Base-by-base conservation (phyloP, 2,113 vertebrate genomes). In the Entelurus aequoreus region DNA sequence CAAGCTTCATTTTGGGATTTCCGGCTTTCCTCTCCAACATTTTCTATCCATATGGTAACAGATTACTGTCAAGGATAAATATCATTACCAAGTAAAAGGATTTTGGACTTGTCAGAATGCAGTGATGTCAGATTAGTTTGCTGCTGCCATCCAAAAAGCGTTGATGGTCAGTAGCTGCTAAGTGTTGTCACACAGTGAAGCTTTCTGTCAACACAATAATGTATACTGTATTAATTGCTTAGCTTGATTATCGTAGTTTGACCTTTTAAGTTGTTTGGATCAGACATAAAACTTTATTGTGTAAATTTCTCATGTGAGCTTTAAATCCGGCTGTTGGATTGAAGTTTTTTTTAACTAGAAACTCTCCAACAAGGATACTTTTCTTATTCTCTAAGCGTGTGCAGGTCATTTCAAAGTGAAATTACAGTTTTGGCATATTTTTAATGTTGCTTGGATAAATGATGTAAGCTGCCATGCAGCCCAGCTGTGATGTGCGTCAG, bases 401-500 rank as follows among this genome's bases (percentile, higher is more conserved):
- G 72, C 48, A 59, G 81, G 86, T 88, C 73, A 66, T 79, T 86
- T 84, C 69, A 84, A 87, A 72, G 81, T 77, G 62, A 84, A 84
- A 71, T 62, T 51, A 38, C 49, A 65, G 5, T 47, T 73, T 58
- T 48, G 54, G 55, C 62, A 58, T 46, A 35, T 79, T 60, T 66
- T 35, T 36, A 61, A 52, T 60, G 3, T 71, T 53, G 62, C 68
- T 63, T 67, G 69, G 79, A n/a, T 76, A 73, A 74, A 48, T 72
- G 69, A 74, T 82, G 71, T 74, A 75, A 74, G 66, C 68, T 82
- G 75, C 77, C 84, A 68, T 63, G 68, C 65, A 57, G 72, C 71
- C 84, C 86, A 81, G 76, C 76, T 78, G 81, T 62, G 82, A 74
- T 76, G 61, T 82, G 83, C 77, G 77, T 86, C 86, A 87, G 85